These are phyloP conservation scores for Ryuthela nishihirai DNA, from an alignment of 2,888 invertebrate species.

Conservation along the genomic window DNA sequence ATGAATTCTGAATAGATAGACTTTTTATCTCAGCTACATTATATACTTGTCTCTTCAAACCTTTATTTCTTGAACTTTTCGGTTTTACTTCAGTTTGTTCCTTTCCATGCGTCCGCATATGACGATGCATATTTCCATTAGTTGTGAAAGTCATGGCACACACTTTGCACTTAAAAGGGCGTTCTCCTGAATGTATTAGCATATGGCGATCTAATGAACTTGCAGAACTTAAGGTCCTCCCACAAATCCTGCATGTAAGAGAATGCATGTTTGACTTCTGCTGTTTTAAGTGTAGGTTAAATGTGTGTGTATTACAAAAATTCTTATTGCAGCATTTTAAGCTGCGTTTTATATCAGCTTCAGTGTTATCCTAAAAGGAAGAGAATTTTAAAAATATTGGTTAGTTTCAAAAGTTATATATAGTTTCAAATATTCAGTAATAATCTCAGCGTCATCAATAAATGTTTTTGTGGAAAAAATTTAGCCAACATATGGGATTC, in stretches of 20 bases:
- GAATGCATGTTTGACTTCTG: neutral
- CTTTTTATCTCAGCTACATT: neutral
- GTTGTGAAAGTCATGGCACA: neutral
- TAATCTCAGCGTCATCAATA: too few relatives aligned
- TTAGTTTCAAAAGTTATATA: too few relatives aligned
- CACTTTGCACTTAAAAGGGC: neutral
- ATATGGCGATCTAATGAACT: neutral
- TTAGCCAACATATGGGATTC: too few relatives aligned
- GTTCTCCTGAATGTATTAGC: too few relatives aligned
- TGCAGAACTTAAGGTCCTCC: neutral
- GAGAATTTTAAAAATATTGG: too few relatives aligned
- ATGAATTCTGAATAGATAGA: neutral
- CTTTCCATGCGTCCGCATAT: neutral
- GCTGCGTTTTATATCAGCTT: neutral
- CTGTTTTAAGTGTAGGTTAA: neutral
- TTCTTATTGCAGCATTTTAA: neutral
- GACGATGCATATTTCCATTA: neutral
- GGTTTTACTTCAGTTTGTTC: neutral
- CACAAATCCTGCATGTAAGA: neutral
- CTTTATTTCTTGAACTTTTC: neutral
- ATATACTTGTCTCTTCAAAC: too few relatives aligned
- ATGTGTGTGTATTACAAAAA: neutral
- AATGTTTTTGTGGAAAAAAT: too few relatives aligned
- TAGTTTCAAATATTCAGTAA: too few relatives aligned
- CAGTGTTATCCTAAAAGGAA: neutral